Conservation (phyloP, 2,888 invertebrate genomes). For the Lymantria monacha region DNA sequence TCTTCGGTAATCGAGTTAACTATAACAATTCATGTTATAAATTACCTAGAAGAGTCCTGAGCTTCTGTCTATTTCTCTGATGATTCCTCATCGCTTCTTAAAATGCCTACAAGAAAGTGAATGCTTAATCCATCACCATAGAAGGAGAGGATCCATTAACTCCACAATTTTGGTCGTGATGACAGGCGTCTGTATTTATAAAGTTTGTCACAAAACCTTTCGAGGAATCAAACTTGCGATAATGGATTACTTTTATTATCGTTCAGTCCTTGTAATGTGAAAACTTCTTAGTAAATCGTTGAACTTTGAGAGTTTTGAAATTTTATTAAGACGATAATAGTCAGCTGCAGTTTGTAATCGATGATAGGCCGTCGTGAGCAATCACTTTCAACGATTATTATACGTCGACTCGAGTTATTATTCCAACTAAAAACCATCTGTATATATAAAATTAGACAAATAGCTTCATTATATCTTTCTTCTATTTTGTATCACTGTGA, state of each 20-base stretch:
- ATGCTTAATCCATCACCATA: background rate
- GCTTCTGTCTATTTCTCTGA: too few species aligned
- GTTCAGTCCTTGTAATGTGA: background rate
- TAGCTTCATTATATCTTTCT: too few species aligned
- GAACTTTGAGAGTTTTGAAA: background rate
- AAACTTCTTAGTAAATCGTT: background rate
- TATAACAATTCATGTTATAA: too few species aligned
- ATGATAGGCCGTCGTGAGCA: background rate
- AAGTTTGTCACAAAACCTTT: background rate
- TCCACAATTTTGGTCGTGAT: background rate
- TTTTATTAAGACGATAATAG: background rate
- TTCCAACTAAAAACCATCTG: background rate
- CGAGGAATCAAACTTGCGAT: background rate
- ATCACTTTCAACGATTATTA: background rate
- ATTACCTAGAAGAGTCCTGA: too few species aligned
- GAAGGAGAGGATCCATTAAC: background rate
- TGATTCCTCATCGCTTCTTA: too few species aligned
- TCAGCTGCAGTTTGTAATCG: background rate
- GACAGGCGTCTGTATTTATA: background rate
- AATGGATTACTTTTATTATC: background rate
- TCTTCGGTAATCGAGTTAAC: too few species aligned
- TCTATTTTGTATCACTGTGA: too few species aligned
- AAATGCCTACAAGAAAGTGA: background rate
- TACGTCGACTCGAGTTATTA: too few species aligned
- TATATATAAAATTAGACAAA: background rate